Base-by-base conservation (phyloP, 2,888 invertebrate genomes). In the Julus scanicus region DNA sequence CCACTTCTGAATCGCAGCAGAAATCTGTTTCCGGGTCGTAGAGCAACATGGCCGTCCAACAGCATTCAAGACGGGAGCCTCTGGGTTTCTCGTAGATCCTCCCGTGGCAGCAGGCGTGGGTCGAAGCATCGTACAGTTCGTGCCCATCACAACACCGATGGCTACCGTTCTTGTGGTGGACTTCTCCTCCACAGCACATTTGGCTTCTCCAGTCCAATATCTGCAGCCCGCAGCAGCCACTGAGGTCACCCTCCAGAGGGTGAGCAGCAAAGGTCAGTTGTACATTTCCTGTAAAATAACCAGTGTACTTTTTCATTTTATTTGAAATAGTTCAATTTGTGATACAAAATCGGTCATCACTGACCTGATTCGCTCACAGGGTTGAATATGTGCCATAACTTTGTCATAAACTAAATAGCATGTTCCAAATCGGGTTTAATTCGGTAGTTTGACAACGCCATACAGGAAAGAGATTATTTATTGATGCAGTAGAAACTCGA, bases 1-100 rank as follows among this genome's bases (percentile, higher is more conserved):
- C 40, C 20, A 85, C 29, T 85, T 85, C 85, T 37, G 85, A 29
- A 40, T 85, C 40, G 40, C 85, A 86, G n/a, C 86, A 86, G 9
- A 86, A 29, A 9, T 86, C 20, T 11, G 86, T 53, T n/a, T 40
- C 20, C 48, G 86, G 39, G 39, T 86, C 86, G 86, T 53, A 86
- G 1, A 53, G 4, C 17, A 9, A 17, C 49, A 13, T 49, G 86
- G 53, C 20, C n/a, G 85, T 39, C 85, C 85, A 85, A 3, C 85
- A 85, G 40, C 85, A 85, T 85, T 85, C 85, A 11, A 49, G 49
- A 13, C 49, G 49, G n/a, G 20, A 48, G 49, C 29, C 53, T 1
- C 17, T n/a, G 9, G 39, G 48, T n/a, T 86, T 86, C 80, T 80
- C 29, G 44, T 37, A 39, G 40, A 85, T 39, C 39, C 39, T 37